Evolutionary conservation across 2,888 invertebrate species (phyloP), one percentile per base, ranked within the genome.

Genomic region (Drosophila eohydei): DNA sequence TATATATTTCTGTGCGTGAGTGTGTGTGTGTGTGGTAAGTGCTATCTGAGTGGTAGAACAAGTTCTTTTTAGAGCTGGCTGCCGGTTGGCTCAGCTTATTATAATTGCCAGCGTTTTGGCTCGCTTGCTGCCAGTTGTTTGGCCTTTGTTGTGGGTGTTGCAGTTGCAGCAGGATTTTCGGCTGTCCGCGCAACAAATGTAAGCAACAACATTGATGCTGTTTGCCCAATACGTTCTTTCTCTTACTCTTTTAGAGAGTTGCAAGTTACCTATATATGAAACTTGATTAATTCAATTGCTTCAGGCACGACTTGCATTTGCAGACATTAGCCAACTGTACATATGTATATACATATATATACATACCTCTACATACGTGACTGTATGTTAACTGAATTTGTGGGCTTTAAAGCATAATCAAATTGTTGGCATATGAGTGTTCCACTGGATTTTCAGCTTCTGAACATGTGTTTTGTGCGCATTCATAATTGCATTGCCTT

Each of bases 101-200:
- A 89, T 86, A 86, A 86, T 86, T 86, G 89, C 86, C 88, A 71
- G 69, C 74, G 72, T 74, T 89, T 81, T 78, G 78, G 67, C 70
- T 60, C 65, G 56, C 43, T 59, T 74, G 56, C 51, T 65, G 62
- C 57, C 43, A 61, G 62, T 61, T 76, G 54, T 65, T 72, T 68
- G 72, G 57, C 67, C 71, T 71, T 80, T 78, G 68, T 72, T 75
- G 76, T 50, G 70, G 74, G 62, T 67, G 62, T 70, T 72, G 64
- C 74, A 55, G 71, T 54, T 60, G 58, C 38, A 54, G 26, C 68
- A 71, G 64, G 74, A 70, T 41, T 69, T 74, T 85, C 30, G 72
- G 62, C 75, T 32, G 66, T 21, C 55, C 66, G 73, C 73, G 83
- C 74, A 41, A 74, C 82, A 74, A 85, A 79, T 85, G 86, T 82